Base-by-base conservation (phyloP, 2,113 vertebrate genomes). In the Phalacrocorax pelagicus region DNA sequence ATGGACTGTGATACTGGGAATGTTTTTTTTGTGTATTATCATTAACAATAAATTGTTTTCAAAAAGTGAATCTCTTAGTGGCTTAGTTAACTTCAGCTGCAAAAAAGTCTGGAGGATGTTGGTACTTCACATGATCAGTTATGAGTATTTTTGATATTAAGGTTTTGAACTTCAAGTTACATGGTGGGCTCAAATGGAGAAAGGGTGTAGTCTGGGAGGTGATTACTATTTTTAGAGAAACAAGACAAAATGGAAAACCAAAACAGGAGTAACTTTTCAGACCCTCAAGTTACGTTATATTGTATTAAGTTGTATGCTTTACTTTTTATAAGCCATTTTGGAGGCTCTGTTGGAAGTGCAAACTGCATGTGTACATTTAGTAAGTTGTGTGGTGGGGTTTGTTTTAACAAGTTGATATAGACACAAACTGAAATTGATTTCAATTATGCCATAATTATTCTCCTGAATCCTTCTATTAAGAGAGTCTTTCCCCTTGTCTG, bases 1-100 rank as follows among this genome's bases (percentile, higher is more conserved):
- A 47, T 18, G 3, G 7, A 2, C 36, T 9, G 4, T 54, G 30
- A 18, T 81, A 12, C 2, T 73, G 20, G 21, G 0, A 0, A 38
- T 38, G 38, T 11, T 5, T 38, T 49, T 72, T 15, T 24, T 15
- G 32, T 52, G 2, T 47, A 2, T 52, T 91, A 3, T 27, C 11
- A 6, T 57, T 78, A 67, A 29, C 8, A 9, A 81, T 21, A 69
- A 74, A 52, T 80, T 52, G 7, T 65, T 92, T 49, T 5, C 9
- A 30, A 42, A 52, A 52, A 47, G 7, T 4, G n/a, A 24, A 7
- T 40, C 12, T 82, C 5, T 10, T 40, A 29, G 19, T 36, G 5
- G 22, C 14, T 75, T 6, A 7, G 6, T 36, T 79, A 59, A 44
- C 16, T 83, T 44, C 7, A 55, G 4, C 20, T 32, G 22, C 27